Percentiles rank a stretch among this genome's conserved stretches.
Evolutionary conservation across 2,113 vertebrate species (phyloP).

Genomic region (Oxygymnocypris stewartii): DNA sequence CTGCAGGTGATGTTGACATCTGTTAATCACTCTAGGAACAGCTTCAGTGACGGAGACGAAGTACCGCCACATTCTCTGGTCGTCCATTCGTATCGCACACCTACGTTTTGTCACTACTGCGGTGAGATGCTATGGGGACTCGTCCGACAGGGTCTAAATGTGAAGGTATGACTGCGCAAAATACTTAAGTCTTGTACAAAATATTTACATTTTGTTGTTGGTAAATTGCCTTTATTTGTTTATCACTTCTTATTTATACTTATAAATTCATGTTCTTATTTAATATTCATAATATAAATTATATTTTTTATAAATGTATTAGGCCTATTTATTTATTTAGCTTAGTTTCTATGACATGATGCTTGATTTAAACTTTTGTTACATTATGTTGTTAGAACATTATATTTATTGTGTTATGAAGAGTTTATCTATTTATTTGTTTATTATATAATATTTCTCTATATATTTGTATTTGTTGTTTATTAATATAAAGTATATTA

Average conservation of each 20-base stretch:
- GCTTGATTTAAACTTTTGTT: background rate
- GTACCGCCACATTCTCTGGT: constrained; percentile 70
- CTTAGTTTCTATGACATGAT: background rate
- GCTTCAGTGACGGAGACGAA: constrained; percentile 65
- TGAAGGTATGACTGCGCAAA: constrained; percentile 62
- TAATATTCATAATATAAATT: background rate
- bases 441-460: too few species aligned
- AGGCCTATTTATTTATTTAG: background rate
- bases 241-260: background rate
- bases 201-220: background rate
- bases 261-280: background rate
- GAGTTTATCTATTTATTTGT: too few species aligned
- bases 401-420: too few species aligned
- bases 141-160: constrained; percentile 75
- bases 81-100: constrained; percentile 76
- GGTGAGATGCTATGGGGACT: constrained; percentile 80
- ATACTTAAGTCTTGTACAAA: background rate
- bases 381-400: background rate
- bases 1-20: background rate
- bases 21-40: constrained; percentile 58
- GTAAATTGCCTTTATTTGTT: background rate
- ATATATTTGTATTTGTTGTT: too few species aligned
- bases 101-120: constrained; percentile 78
- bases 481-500: too few species aligned
- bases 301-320: background rate